A percentile compares a stretch with the other conserved stretches of the same genome.
Conservation (phyloP, 2,113 vertebrate species). For the Labeo rohita region DNA sequence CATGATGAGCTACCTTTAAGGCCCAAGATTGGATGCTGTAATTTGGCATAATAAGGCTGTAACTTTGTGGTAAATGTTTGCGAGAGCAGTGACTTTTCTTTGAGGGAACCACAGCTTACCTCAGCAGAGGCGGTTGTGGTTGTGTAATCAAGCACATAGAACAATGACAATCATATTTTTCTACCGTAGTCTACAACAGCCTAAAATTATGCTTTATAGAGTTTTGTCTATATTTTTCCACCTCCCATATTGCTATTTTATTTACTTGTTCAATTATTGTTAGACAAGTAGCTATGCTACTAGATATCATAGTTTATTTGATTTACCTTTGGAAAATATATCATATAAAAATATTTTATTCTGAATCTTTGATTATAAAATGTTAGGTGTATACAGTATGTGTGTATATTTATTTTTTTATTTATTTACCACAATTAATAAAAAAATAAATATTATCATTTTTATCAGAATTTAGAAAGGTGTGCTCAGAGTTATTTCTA, state of each 20-base stretch:
- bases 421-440: too few species aligned
- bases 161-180: slow-evolving; percentile 50
- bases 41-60: slow-evolving; percentile 66
- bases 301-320: too few species aligned
- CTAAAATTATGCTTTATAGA: neutral
- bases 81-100: slow-evolving; percentile 56
- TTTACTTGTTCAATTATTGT: neutral
- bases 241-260: neutral
- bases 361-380: too few species aligned
- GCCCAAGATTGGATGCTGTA: slow-evolving; percentile 66
- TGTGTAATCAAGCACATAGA: slow-evolving; percentile 60
- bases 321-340: too few species aligned
- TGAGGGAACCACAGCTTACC: slow-evolving; percentile 55
- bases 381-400: too few species aligned
- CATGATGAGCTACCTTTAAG: slow-evolving; percentile 79
- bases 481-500: too few species aligned
- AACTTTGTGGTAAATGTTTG: slow-evolving; percentile 59
- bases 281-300: too few species aligned
- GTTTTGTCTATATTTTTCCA: neutral
- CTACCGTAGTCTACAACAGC: slow-evolving; percentile 24
- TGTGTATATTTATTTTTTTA: too few species aligned
- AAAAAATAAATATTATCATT: too few species aligned
- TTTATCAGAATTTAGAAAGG: too few species aligned
- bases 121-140: slow-evolving; percentile 49
- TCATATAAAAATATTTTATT: too few species aligned